phyloP scores from a whole-genome alignment of 2,797 vertebrate species.

The Neosalanx taihuensis region DNA sequence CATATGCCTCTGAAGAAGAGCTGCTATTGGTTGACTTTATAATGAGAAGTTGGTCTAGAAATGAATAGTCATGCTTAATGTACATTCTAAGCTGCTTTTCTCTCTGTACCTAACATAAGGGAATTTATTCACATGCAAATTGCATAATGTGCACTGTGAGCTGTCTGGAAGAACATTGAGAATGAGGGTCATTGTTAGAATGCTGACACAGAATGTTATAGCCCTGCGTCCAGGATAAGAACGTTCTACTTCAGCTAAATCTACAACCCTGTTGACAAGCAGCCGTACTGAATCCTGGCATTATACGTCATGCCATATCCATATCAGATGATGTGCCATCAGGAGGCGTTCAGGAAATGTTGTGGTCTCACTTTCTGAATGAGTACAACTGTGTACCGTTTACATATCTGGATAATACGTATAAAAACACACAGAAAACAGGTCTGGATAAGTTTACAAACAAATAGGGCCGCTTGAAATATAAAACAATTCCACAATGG shows the following conservation, averaged over 20 bases:
- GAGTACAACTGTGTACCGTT: neutral
- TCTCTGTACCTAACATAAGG: neutral
- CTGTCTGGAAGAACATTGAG: neutral
- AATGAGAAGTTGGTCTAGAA: neutral
- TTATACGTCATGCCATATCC: neutral
- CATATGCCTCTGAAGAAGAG: conserved; percentile 13
- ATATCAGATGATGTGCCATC: neutral
- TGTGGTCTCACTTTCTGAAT: neutral
- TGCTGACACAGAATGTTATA: neutral
- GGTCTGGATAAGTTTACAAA: conserved; percentile 3
- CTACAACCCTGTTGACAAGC: neutral
- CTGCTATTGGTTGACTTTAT: neutral
- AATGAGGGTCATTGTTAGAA: neutral
- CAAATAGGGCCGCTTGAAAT: conserved; percentile 42
- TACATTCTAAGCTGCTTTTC: neutral
- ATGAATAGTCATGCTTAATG: neutral
- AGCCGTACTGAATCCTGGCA: neutral
- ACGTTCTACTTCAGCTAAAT: neutral
- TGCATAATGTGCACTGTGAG: neutral
- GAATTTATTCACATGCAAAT: neutral
- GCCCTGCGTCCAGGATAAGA: neutral
- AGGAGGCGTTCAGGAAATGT: neutral
- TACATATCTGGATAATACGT: neutral
- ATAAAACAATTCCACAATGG: conserved; percentile 37
- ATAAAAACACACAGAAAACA: neutral